Evolutionary conservation across 2,797 vertebrate genomes (phyloP), one percentile per base, ranked within the genome.

Genomic region (Gouania willdenowi): DNA sequence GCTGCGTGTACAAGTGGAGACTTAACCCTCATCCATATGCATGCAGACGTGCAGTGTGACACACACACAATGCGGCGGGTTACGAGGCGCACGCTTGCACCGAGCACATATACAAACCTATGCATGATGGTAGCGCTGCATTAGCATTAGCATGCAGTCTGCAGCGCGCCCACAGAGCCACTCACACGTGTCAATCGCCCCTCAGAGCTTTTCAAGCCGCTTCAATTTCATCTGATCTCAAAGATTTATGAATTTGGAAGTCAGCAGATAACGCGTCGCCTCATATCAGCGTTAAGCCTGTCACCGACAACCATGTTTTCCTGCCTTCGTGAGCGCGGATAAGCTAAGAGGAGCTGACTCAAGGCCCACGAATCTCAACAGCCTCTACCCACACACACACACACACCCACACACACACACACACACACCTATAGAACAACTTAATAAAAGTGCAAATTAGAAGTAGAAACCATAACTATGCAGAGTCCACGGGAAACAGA

Each of bases 181-280:
- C 77, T 84, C 75, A 71, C 60, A 77, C 44, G 54, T 52, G 81
- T 75, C 82, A 77, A 61, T 81, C 77, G 69, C 57, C 72, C 62
- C 65, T 67, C 45, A 36, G 47, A 77, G 80, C 67, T 59, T 70
- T 77, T 73, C 77, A 79, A 75, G 65, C 73, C 37, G 56, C 82
- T 76, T 81, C 75, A 78, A 71, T 86, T 87, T 83, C 53, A 18
- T 77, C 78, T 77, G 77, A 85, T 87, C 77, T 81, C 54, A 80
- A 75, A 87, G 80, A 84, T 84, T 60, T 79, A 85, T 86, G 79
- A 81, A 82, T 82, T 73, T 80, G 74, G 70, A 85, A 82, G 79
- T 79, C 75, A 67, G 77, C 75, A 82, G 82, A 84, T 83, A 84
- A 77, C 78, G 73, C 77, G 66, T 81, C 74, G 65, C 43, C 65